Base-by-base conservation (phyloP, 2,888 invertebrate species). In the Eupithecia subumbrata region DNA sequence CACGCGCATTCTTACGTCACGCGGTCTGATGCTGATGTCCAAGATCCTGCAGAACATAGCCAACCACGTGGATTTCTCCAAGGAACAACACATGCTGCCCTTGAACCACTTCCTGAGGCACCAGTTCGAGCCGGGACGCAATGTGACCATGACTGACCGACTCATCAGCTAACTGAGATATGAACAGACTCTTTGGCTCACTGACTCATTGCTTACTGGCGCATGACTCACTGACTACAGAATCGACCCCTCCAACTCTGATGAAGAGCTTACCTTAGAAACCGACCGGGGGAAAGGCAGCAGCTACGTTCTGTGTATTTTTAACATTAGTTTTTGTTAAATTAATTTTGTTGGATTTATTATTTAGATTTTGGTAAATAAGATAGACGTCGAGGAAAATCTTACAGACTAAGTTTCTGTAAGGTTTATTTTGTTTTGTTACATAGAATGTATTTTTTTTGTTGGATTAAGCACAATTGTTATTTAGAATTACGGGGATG, bases 21-120 rank as follows among this genome's bases (percentile, higher is more conserved):
- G 99, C 12, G 99, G 99, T 0, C 95, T 99, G n/a, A 99, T 99
- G 97, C 95, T 99, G 11, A 98, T 99, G 97, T 99, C 99, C 0
- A 99, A 99, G 95, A 99, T 99, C 79, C 95, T 99, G 78, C 99
- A 99, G 94, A 99, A 99, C 90, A 99, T 99, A 81, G 99, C 99
- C 45, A 99, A 99, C 94, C 99, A 99, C 90, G 98, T 99, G 18
- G 98, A 99, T 87, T 99, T 99, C 94, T 98, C 98, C 80, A 99
- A 99, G 89, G 99, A 99, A 86, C 98, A 99, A 85, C 99, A 99
- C 88, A 99, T 99, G 99, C 90, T 99, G 75, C 97, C 98, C 0
- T 99, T 99, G 91, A 99, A 99, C 87, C 98, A 99, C 89, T 99
- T 99, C 91, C 94, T 99, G 52, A 96, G 97, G 68, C 96, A 97